Conservation (phyloP, 2,888 invertebrate genomes). For the Arrhopalites spinosus region DNA sequence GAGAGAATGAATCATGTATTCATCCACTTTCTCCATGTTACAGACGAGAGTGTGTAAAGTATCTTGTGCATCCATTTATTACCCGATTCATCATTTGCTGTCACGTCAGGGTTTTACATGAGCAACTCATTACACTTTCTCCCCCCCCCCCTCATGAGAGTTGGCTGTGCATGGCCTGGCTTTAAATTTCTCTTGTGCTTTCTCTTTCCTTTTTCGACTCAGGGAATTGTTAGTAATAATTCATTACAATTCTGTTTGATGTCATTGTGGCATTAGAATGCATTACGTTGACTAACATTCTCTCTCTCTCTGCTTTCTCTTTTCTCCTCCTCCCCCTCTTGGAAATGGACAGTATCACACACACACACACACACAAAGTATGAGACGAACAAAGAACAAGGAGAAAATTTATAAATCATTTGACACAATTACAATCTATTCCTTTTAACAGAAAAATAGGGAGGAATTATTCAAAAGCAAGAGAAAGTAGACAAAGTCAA, state of each 20-base stretch:
- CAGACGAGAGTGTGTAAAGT: not conserved
- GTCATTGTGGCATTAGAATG: too few relatives aligned
- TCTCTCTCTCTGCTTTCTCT: not conserved
- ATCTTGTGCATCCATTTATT: slow-evolving; percentile 10
- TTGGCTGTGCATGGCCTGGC: not conserved
- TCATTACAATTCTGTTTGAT: not conserved
- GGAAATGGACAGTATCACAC: not conserved
- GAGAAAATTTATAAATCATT: not conserved
- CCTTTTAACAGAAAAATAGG: not conserved
- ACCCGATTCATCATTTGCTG: slow-evolving; percentile 23
- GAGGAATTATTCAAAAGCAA: not conserved
- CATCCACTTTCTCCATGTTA: not conserved
- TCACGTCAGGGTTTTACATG: slow-evolving; percentile 9
- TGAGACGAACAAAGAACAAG: not conserved
- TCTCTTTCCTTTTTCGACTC: not conserved
- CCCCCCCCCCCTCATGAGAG: too few relatives aligned
- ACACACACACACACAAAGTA: not conserved
- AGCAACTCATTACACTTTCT: not conserved
- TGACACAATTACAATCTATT: not conserved
- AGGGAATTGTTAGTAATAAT: not conserved
- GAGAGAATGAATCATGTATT: not conserved
- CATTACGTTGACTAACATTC: not conserved
- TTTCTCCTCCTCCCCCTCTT: too few relatives aligned
- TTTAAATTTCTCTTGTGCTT: not conserved
- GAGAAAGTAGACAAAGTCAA: not conserved